Percentiles rank a stretch among this genome's conserved stretches.
Evolutionary conservation across 2,797 vertebrate species (phyloP).

Genomic region (Leptodactylus fallax): DNA sequence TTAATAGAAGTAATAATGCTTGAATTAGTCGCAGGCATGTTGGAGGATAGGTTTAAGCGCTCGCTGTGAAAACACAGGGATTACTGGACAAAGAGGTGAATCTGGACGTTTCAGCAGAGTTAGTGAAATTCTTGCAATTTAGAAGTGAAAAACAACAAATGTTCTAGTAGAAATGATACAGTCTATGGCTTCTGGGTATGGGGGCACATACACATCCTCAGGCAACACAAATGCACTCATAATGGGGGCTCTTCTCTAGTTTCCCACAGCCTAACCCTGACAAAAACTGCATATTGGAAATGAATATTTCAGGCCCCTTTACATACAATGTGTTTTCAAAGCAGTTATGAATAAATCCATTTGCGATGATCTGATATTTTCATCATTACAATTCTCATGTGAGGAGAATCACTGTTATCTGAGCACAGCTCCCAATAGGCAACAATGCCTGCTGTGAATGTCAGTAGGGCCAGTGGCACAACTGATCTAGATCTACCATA

Average conservation of each 20-base stretch:
- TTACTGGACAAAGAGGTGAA: conserved; percentile 44
- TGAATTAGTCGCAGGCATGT: conserved; percentile 46
- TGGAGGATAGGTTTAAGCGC: conserved; percentile 16
- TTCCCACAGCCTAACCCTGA: conserved; percentile 13
- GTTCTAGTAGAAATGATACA: conserved; percentile 35
- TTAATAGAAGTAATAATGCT: conserved; percentile 51
- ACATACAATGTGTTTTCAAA: too few species aligned
- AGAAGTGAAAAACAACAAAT: conserved; percentile 35
- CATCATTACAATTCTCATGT: background rate
- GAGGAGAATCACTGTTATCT: background rate
- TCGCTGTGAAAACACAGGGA: conserved; percentile 47
- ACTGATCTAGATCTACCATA: background rate
- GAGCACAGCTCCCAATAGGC: too few species aligned
- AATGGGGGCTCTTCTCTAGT: background rate
- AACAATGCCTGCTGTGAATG: too few species aligned
- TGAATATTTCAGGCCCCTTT: too few species aligned
- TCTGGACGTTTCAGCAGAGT: conserved; percentile 27
- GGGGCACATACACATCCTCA: conserved; percentile 5
- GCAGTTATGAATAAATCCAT: background rate
- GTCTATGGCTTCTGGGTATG: conserved; percentile 16
- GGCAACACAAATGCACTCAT: conserved; percentile 6
- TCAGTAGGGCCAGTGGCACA: too few species aligned
- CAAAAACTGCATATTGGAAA: background rate
- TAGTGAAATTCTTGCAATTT: conserved; percentile 47
- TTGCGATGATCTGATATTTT: background rate